phyloP scores from a whole-genome alignment of 1,140 invertebrate species.

The Papilio xuthus region DNA sequence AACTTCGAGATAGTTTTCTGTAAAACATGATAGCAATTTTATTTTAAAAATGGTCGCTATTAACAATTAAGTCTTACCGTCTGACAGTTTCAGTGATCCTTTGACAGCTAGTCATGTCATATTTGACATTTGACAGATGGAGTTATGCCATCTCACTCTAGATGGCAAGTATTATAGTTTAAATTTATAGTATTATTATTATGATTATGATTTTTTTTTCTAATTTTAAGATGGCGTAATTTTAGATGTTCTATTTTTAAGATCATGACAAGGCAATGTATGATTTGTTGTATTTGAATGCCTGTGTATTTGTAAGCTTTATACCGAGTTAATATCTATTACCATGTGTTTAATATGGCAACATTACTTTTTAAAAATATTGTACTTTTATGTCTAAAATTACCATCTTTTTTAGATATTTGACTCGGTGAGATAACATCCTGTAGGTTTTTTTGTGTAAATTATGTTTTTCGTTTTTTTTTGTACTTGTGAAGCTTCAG shows the following conservation, averaged over 20 bases:
- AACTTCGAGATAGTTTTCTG: neutral
- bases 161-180: slow-evolving; percentile 76
- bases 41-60: slow-evolving; percentile 28
- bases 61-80: slow-evolving; percentile 30
- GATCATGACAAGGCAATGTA: slow-evolving; percentile 78
- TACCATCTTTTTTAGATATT: neutral
- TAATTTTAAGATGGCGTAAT: slow-evolving; percentile 78
- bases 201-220: slow-evolving; percentile 65
- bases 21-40: slow-evolving; percentile 15
- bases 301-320: slow-evolving; percentile 50
- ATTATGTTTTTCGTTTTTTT: slow-evolving; percentile 61
- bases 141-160: slow-evolving; percentile 56
- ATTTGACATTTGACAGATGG: slow-evolving; percentile 67
- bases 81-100: slow-evolving; percentile 45
- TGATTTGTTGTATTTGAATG: slow-evolving; percentile 64
- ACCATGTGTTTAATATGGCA: neutral
- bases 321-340: neutral
- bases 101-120: slow-evolving; percentile 76
- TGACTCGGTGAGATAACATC: slow-evolving; percentile 13
- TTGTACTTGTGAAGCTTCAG: slow-evolving; percentile 63
- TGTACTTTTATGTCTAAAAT: neutral
- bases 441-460: slow-evolving; percentile 62
- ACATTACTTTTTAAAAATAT: neutral
- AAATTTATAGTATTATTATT: slow-evolving; percentile 72
- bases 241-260: slow-evolving; percentile 75